phyloP scores from a whole-genome alignment of 2,888 invertebrate genomes.

The Cryptocephalus moraei region DNA sequence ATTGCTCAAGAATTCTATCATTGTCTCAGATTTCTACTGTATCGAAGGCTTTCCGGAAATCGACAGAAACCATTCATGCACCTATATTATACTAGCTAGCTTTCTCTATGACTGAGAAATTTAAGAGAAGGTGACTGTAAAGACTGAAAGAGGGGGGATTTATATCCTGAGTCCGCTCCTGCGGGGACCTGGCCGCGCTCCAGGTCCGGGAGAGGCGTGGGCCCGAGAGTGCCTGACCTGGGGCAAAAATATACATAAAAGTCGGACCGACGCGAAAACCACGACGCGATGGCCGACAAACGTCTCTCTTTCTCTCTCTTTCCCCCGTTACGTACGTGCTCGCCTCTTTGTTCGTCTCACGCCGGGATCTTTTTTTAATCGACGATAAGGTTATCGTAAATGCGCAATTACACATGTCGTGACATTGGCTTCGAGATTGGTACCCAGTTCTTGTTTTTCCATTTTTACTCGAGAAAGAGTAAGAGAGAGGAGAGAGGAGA shows the following conservation, averaged over 20 bases:
- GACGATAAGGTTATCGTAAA: slow-evolving; percentile 27
- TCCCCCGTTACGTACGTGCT: slow-evolving; percentile 1
- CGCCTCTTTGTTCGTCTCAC: slow-evolving; percentile 13
- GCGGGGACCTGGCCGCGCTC: not conserved
- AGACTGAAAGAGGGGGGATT: too few species aligned
- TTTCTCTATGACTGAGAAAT: too few species aligned
- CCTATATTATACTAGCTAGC: too few species aligned
- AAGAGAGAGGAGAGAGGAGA: too few species aligned
- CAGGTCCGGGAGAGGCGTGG: not conserved
- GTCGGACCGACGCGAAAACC: not conserved
- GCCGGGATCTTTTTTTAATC: slow-evolving; percentile 14
- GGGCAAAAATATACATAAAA: not conserved
- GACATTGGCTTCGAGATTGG: slow-evolving; percentile 21
- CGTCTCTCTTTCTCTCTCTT: not conserved
- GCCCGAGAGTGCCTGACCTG: not conserved
- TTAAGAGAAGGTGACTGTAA: too few species aligned
- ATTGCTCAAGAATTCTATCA: too few species aligned
- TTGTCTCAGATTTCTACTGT: too few species aligned
- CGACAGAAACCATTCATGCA: too few species aligned
- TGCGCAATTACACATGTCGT: slow-evolving; percentile 35
- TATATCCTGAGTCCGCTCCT: too few species aligned
- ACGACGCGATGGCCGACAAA: not conserved
- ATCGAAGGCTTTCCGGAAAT: too few species aligned
- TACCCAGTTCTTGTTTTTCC: too few species aligned
- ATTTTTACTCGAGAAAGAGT: too few species aligned